Percentiles rank a stretch among this genome's conserved stretches.
These are phyloP conservation scores for Solen grandis DNA, from an alignment of 1,140 invertebrate species.

Conservation along the genomic window DNA sequence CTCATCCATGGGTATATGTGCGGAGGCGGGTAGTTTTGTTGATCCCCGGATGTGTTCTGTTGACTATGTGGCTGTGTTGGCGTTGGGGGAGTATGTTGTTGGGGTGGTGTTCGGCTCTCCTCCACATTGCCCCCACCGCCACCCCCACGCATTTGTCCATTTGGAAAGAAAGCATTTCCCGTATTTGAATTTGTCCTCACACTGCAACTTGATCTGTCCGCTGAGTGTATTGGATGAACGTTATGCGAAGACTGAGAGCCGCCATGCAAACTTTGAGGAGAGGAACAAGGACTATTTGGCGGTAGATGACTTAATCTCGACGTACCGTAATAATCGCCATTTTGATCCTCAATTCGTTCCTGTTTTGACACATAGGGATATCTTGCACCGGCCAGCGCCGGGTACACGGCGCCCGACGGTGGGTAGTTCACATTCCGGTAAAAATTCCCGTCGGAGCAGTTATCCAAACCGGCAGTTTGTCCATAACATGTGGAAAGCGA, in stretches of 20 bases:
- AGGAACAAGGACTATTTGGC: constrained; percentile 68
- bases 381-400: constrained; percentile 65
- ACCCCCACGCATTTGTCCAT: constrained; percentile 59
- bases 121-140: constrained; percentile 46
- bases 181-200: constrained; percentile 64
- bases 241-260: constrained; percentile 62
- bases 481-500: constrained; percentile 78
- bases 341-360: constrained; percentile 67
- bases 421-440: constrained; percentile 70
- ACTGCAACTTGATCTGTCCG: constrained; percentile 63
- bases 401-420: constrained; percentile 67
- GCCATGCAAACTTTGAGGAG: constrained; percentile 62
- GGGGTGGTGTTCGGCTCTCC: constrained; percentile 64
- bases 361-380: constrained; percentile 68
- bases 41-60: constrained; percentile 48
- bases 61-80: constrained; percentile 61
- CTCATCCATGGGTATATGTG: constrained; percentile 79
- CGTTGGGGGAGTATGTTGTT: constrained; percentile 63
- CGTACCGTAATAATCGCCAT: constrained; percentile 70
- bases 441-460: constrained; percentile 70
- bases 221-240: constrained; percentile 62
- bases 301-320: constrained; percentile 73
- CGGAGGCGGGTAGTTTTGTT: constrained; percentile 66
- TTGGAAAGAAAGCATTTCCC: constrained; percentile 66
- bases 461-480: constrained; percentile 71